Base-by-base conservation (phyloP, 2,888 invertebrate species). In the Hymenopus coronatus region DNA sequence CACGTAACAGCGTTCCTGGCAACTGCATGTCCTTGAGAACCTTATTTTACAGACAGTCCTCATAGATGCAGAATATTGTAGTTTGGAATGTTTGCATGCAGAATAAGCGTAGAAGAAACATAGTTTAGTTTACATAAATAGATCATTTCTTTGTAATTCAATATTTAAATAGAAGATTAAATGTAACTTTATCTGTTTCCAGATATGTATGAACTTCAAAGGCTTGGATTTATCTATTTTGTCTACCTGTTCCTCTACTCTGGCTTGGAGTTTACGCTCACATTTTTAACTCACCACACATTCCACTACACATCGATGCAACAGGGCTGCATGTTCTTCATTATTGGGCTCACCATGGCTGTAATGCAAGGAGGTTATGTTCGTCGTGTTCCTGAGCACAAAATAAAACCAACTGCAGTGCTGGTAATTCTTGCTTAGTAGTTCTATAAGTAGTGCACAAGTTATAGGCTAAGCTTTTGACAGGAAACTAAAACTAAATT, bases 261-360 rank as follows among this genome's bases (percentile, higher is more conserved):
- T 88, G 99, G 99, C 3, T 94, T 99, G 89, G 99, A 99, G 94
- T 99, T 99, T 93, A 99, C 99, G 0, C 94, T 99, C 81, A 98
- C 99, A 88, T 99, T 99, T 94, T 94, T 99, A 86, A 98, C 98
- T 88, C 99, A 99, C 94, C 96, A 98, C 92, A 95, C 97, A 82
- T 99, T 99, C 93, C 95, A 96, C 88, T 99, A 97, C 93, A 96
- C 96, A 89, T 98, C 98, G 85, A 97, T 98, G 97, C 97, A 99
- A 93, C 99, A 99, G 94, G 99, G 99, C 9, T 98, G 97, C 95
- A 98, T 99, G 98, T 99, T 99, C 93, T 95, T 99, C 91, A 97
- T 97, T 89, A 97, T 98, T 92, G 99, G 99, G 93, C 91, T 98
- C 84, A 95, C 97, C 89, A 99, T 99, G 99, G 97, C 98, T 27